Conservation (phyloP, 2,113 vertebrate species). For the Columbina picui region DNA sequence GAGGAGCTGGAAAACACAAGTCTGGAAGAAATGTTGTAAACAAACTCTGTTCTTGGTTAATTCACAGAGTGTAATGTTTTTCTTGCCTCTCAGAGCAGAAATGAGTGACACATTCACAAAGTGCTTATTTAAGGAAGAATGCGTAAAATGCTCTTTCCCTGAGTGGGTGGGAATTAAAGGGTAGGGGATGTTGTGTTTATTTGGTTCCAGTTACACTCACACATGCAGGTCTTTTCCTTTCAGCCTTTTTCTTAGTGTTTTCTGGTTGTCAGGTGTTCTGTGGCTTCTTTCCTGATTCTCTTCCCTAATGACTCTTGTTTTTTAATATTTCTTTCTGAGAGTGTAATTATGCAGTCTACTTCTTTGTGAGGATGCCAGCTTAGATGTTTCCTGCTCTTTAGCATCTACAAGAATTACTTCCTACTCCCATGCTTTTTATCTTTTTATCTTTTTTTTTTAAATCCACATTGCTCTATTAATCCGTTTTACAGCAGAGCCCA, state of each 20-base stretch:
- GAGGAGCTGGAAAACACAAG: not conserved
- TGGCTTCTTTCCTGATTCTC: not conserved
- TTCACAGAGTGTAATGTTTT: not conserved
- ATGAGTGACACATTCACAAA: slow-evolving; percentile 27
- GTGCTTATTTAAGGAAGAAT: not conserved
- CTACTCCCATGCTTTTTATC: not conserved
- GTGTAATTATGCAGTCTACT: not conserved
- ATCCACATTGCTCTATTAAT: not conserved
- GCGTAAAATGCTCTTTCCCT: not conserved
- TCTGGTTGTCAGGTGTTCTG: not conserved
- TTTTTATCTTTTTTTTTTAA: not conserved
- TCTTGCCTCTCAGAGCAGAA: not conserved
- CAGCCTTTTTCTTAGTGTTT: not conserved
- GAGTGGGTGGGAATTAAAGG: not conserved
- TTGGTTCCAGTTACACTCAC: not conserved
- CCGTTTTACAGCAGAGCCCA: not conserved
- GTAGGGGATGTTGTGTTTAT: not conserved
- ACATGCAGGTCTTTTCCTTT: not conserved
- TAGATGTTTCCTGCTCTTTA: not conserved
- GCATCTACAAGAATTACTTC: not conserved
- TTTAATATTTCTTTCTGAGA: not conserved
- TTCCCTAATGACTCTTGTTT: not conserved
- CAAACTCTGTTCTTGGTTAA: not conserved
- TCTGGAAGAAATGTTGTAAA: not conserved
- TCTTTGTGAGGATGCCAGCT: not conserved